Base-by-base conservation (phyloP, 2,888 invertebrate species). In the Drosophila picticornis region DNA sequence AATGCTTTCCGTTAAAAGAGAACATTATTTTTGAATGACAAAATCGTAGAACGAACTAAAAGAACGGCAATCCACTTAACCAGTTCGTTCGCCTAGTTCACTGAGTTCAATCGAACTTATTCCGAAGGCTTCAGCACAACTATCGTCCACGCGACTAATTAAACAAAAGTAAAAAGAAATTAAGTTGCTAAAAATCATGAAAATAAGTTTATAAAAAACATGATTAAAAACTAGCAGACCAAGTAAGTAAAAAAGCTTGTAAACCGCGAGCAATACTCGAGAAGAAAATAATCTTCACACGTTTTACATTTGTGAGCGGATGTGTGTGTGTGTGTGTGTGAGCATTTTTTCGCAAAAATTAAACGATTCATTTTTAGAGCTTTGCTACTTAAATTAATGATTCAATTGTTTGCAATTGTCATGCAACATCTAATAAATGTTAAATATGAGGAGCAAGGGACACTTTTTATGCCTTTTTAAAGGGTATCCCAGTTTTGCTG, bases 61-160 rank as follows among this genome's bases (percentile, higher is more conserved):
- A 52, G 55, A 75, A 62, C 65, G 16, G 13, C 5, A 19, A 13
- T 16, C 16, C 48, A 9, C 27, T 10, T 32, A 55, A 13, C 31
- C 43, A 61, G 38, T 57, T 73, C 36, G 19, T 50, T 72, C 19
- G 36, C 11, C 46, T n/a, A 22, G 16, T 53, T 46, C 5, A 50
- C 16, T 10, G 16, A 31, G 59, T 50, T 73, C 46, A 25, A 27
- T 59, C 27, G 52, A 80, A 63, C 40, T 60, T 29, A 27, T 66
- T 69, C 57, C 50, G 27, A 29, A 31, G 32, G 48, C 32, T 58
- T 65, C 7, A 22, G 51, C 29, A 46, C 34, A 65, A 56, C 43
- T 52, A 6, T 32, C 59, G 64, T 77, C 51, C 56, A 81, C 68
- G 78, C 73, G 51, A 68, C 59, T 43, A 52, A 36, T 68, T 63